These are phyloP conservation scores for Diploptera punctata DNA, from an alignment of 2,888 invertebrate species.

Conservation along the genomic window DNA sequence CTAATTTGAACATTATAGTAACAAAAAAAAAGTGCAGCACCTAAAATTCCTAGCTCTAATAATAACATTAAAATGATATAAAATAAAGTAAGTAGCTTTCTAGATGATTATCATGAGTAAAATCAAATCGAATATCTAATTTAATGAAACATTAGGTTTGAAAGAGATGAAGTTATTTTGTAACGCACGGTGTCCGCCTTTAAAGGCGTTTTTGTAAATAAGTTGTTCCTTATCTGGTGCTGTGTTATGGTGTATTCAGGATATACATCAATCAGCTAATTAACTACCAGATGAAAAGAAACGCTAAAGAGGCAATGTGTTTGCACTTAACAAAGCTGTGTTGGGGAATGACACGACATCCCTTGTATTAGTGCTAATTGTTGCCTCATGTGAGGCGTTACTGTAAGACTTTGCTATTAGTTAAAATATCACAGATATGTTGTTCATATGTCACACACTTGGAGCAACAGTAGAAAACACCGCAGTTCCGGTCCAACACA, in stretches of 20 bases:
- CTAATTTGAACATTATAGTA: no score
- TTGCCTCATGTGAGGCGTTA: neutral
- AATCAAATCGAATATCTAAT: no score
- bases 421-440: neutral
- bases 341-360: neutral
- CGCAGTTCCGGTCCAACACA: neutral
- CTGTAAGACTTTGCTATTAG: neutral
- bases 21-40: no score
- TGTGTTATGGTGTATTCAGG: neutral
- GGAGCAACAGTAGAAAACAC: neutral
- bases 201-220: no score
- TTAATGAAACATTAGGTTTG: no score
- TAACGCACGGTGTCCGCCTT: no score
- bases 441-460: conserved; percentile 1
- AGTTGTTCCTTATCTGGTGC: neutral
- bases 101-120: no score
- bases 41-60: no score
- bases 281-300: neutral
- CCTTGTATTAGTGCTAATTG: conserved; percentile 14
- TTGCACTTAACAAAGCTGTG: conserved; percentile 9
- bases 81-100: no score
- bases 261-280: conserved; percentile 9
- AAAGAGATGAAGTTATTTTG: no score
- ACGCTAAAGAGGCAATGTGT: conserved; percentile 14
- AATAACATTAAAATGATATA: no score